Percentiles rank a stretch among this genome's conserved stretches.
Evolutionary conservation across 1,140 invertebrate species (phyloP).

Genomic region (Anastrepha ludens): DNA sequence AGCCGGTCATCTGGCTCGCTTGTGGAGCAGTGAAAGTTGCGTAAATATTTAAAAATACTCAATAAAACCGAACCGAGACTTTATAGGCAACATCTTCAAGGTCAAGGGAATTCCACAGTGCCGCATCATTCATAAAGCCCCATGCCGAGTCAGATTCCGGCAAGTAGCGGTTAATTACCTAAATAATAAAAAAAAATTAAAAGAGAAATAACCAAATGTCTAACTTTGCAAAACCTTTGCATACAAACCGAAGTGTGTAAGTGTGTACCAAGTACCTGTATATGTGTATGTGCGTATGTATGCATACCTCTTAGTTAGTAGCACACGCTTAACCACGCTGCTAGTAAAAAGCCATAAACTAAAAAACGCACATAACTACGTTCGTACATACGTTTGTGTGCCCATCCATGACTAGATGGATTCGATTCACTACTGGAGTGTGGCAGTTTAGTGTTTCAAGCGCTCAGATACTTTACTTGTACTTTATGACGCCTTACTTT

Average conservation of each 20-base stretch:
- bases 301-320: background rate
- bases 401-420: background rate
- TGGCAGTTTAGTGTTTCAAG: background rate
- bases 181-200: background rate
- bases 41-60: constrained; percentile 20
- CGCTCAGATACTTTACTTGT: background rate
- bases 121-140: background rate
- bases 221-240: background rate
- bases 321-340: background rate
- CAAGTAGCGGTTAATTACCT: background rate
- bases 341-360: background rate
- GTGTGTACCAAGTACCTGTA: background rate
- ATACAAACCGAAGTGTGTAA: background rate
- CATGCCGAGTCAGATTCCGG: background rate
- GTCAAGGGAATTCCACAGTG: constrained; percentile 54
- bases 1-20: background rate
- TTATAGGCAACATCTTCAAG: constrained; percentile 38
- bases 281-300: background rate
- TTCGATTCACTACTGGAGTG: background rate
- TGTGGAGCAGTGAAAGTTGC: constrained; percentile 47
- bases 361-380: background rate
- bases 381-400: background rate
- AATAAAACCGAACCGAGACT: constrained; percentile 48
- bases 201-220: background rate
- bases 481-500: no score